These are phyloP conservation scores for Heliconius hermathena DNA, from an alignment of 1,140 invertebrate species.

Conservation along the genomic window DNA sequence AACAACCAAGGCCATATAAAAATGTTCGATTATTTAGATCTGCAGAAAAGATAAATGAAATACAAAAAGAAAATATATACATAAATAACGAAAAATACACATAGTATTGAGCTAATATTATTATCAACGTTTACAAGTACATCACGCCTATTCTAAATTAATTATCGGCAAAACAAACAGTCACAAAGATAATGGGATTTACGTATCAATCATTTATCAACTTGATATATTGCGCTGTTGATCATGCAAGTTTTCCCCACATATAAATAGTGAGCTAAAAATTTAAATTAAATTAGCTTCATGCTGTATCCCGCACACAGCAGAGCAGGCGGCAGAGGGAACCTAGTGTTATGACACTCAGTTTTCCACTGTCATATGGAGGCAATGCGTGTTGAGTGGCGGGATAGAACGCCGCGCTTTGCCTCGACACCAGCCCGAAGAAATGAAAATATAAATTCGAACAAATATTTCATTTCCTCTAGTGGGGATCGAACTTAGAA, in stretches of 20 bases:
- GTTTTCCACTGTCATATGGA: too few species aligned
- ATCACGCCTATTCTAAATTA: neutral
- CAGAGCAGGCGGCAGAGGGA: too few species aligned
- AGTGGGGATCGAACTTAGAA: too few species aligned
- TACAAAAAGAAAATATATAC: too few species aligned
- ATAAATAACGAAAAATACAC: neutral
- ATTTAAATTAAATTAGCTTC: neutral
- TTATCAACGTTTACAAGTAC: neutral
- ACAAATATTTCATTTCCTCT: too few species aligned
- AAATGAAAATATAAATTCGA: too few species aligned
- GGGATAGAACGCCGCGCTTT: too few species aligned
- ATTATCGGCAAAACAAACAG: constrained; percentile 2
- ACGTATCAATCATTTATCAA: constrained; percentile 18
- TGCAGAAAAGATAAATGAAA: neutral
- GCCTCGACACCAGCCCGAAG: too few species aligned
- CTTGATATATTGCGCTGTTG: constrained; percentile 21
- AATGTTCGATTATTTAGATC: neutral
- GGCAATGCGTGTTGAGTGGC: too few species aligned
- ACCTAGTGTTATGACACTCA: too few species aligned
- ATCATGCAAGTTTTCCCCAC: neutral
- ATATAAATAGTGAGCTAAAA: neutral
- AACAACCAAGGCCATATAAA: neutral
- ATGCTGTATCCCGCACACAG: too few species aligned
- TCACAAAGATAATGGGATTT: constrained; percentile 15
- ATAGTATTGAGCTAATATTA: neutral